Evolutionary conservation across 1,140 invertebrate genomes (phyloP).

Genomic region (Chionoecetes opilio): DNA sequence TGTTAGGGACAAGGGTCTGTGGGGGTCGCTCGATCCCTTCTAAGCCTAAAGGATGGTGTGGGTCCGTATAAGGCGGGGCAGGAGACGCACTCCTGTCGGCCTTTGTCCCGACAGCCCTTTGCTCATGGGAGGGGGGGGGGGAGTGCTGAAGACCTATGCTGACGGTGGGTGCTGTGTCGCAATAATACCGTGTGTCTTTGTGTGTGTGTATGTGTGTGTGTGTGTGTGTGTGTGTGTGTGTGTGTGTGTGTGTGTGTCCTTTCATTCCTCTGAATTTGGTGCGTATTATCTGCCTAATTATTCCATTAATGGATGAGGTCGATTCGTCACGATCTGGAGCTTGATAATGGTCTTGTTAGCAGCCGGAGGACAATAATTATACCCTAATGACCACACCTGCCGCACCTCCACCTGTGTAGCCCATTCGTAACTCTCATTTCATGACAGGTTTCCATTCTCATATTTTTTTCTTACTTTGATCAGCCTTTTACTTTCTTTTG

Average conservation of each 20-base stretch:
- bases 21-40: neutral
- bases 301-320: conserved; percentile 15
- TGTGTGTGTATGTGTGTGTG: neutral
- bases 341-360: conserved; percentile 20
- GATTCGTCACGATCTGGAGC: neutral
- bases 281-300: neutral
- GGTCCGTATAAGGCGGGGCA: conserved; percentile 23
- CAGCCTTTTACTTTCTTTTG: too few species aligned
- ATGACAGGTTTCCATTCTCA: too few species aligned
- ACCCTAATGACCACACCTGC: neutral
- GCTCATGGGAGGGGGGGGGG: neutral
- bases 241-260: neutral
- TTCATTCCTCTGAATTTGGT: neutral
- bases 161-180: neutral
- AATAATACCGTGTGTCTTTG: neutral
- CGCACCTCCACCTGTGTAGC: too few species aligned
- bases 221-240: conserved; percentile 18
- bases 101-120: neutral
- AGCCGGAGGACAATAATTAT: neutral
- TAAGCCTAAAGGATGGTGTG: conserved; percentile 17
- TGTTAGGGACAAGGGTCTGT: neutral
- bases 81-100: neutral
- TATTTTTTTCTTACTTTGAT: too few species aligned
- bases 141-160: neutral
- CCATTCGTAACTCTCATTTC: too few species aligned